phyloP scores from a whole-genome alignment of 2,888 invertebrate species.

The Leucoma salicis region DNA sequence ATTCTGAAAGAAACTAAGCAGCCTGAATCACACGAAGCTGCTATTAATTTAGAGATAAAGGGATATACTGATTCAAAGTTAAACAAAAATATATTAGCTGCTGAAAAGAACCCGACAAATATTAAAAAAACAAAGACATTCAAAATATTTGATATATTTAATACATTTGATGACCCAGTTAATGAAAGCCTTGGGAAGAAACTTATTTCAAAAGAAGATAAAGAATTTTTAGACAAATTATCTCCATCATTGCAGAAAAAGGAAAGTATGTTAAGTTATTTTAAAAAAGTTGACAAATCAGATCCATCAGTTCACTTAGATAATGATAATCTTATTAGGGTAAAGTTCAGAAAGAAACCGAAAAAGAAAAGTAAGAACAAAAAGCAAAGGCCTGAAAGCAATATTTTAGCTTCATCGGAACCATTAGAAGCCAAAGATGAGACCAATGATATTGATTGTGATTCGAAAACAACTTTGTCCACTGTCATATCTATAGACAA shows the following conservation, averaged over 20 bases:
- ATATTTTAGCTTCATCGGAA: slow-evolving; percentile 15
- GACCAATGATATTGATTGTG: slow-evolving; percentile 6
- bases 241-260: slow-evolving; percentile 82
- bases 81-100: not conserved
- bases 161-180: slow-evolving; percentile 32
- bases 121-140: slow-evolving; percentile 36
- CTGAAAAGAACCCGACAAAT: slow-evolving; percentile 9
- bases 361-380: slow-evolving; percentile 54
- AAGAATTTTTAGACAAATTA: slow-evolving; percentile 77
- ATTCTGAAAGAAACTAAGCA: slow-evolving; percentile 50
- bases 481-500: not conserved
- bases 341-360: slow-evolving; percentile 52
- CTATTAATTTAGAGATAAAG: slow-evolving; percentile 11
- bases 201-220: slow-evolving; percentile 52
- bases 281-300: slow-evolving; percentile 72
- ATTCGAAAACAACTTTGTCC: not conserved
- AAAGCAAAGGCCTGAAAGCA: slow-evolving; percentile 41
- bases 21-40: slow-evolving; percentile 22
- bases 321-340: slow-evolving; percentile 52
- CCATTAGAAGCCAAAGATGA: slow-evolving; percentile 12
- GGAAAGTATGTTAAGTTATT: slow-evolving; percentile 83
- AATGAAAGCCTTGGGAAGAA: slow-evolving; percentile 33
- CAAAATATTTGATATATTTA: slow-evolving; percentile 54
- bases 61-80: not conserved
- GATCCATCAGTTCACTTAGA: slow-evolving; percentile 37